Evolutionary conservation across 2,888 invertebrate genomes (phyloP), one percentile per base, ranked within the genome.

Genomic region (Cheiracanthium punctorium): DNA sequence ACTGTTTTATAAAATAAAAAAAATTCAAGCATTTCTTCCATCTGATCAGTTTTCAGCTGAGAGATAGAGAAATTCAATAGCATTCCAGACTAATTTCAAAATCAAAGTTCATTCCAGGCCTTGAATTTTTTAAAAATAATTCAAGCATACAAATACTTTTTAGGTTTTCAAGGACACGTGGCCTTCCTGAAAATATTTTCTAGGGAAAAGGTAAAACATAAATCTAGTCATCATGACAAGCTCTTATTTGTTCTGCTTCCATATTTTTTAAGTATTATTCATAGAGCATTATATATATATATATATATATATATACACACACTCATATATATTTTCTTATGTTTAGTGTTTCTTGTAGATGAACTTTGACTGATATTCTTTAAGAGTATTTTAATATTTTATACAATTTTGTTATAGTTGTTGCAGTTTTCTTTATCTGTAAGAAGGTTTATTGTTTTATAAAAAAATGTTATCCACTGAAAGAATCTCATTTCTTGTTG

Each of bases 401-500:
- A 58, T 58, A 58, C 58, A 58, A 58, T 58, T 58, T 58, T 58
- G 58, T 58, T 58, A 58, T 58, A 58, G 58, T 58, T 58, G 58
- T 58, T 58, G 2, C 58, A 17, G 24, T 58, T 58, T 58, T 58
- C 7, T 17, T 58, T 5, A 58, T 5, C 24, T 24, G 4, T 58
- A 58, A 17, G 4, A 58, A 24, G 2, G 17, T 58, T 58, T 17
- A 58, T 8, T 24, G 58, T 58, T 58, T 24, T 58, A n/a, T n/a
- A n/a, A n/a, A n/a, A n/a, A 24, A 58, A 58, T 58, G 24, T 58
- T 24, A 58, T 58, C 24, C 24, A 7, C 1, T 17, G 17, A 17
- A 10, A 8, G 12, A 48, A 17, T 14, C 12, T 48, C 14, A 17
- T 48, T 48, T 48, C 17, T 48, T 48, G 2, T 48, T 37, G 8